Evolutionary conservation across 2,888 invertebrate species (phyloP).

Genomic region (Geotrupes spiniger): DNA sequence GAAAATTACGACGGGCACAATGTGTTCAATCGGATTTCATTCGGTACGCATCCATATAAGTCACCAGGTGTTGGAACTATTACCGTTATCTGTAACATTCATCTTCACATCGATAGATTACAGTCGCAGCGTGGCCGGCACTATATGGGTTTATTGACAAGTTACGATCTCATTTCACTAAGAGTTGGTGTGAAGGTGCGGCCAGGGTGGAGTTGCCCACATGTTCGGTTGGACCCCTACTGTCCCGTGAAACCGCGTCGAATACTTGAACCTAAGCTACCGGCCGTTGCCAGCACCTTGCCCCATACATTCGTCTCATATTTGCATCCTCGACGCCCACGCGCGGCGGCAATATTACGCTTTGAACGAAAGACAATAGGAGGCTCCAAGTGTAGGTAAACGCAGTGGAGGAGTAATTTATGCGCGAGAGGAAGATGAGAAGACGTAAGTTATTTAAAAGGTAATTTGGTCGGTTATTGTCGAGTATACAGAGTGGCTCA

Average conservation of each 20-base stretch:
- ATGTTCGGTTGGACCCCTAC: slow-evolving; percentile 25
- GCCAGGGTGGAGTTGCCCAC: slow-evolving; percentile 30
- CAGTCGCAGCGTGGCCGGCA: slow-evolving; percentile 1
- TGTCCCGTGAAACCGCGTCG: not conserved
- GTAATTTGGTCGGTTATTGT: too few species aligned
- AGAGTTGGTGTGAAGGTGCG: slow-evolving; percentile 29
- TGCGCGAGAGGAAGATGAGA: too few species aligned
- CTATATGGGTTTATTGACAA: slow-evolving; percentile 37
- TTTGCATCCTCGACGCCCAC: too few species aligned
- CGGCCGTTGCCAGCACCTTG: too few species aligned
- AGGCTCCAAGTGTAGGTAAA: too few species aligned
- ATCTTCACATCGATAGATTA: slow-evolving; percentile 8
- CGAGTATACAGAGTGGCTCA: too few species aligned
- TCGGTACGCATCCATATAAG: slow-evolving; percentile 3
- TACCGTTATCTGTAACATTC: slow-evolving; percentile 6
- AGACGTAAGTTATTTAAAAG: too few species aligned
- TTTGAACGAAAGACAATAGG: too few species aligned
- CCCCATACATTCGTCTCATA: too few species aligned
- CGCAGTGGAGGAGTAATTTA: too few species aligned
- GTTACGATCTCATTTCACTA: slow-evolving; percentile 26
- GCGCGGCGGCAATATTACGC: too few species aligned
- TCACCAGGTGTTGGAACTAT: slow-evolving; percentile 6
- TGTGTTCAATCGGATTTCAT: not conserved
- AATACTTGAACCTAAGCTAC: too few species aligned
- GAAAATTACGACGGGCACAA: not conserved